Conservation (phyloP, 1,140 invertebrate species). For the Lasaia peninsularis region DNA sequence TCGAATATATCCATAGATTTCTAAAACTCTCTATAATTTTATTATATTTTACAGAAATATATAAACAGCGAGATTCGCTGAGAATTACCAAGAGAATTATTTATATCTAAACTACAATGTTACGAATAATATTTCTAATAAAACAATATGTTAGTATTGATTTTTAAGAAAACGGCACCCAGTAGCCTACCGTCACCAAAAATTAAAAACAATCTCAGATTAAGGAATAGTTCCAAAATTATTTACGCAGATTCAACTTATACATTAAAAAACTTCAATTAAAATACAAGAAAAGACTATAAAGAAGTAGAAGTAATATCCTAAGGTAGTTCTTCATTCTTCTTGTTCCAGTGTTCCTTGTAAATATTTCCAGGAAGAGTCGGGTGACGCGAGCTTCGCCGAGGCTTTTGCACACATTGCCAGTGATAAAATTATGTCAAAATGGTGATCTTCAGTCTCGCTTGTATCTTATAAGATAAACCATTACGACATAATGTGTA, state of each 20-base stretch:
- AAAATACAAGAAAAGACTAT: constrained; percentile 18
- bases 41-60: constrained; percentile 53
- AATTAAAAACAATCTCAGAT: constrained; percentile 24
- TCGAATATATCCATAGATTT: constrained; percentile 36
- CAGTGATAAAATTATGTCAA: constrained; percentile 51
- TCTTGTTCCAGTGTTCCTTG: constrained; percentile 22
- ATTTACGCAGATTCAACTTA: constrained; percentile 15
- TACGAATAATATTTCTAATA: constrained; percentile 29
- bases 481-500: constrained; percentile 51
- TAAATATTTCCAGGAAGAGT: constrained; percentile 48
- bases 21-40: constrained; percentile 37
- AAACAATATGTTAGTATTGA: constrained; percentile 25
- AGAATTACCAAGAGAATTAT: constrained; percentile 20
- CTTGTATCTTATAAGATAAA: constrained; percentile 16
- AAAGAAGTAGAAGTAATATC: background rate
- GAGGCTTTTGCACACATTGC: constrained; percentile 71
- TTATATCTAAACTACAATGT: constrained; percentile 27
- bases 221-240: constrained; percentile 16
- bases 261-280: constrained; percentile 14
- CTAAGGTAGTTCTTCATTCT: constrained; percentile 18
- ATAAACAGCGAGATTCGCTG: constrained; percentile 23
- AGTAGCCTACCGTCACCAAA: constrained; percentile 29
- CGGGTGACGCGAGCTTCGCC: constrained; percentile 50
- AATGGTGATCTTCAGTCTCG: constrained; percentile 30
- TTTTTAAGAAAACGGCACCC: constrained; percentile 13